Evolutionary conservation across 2,113 vertebrate species (phyloP).

Genomic region (Hiodon tergisus): DNA sequence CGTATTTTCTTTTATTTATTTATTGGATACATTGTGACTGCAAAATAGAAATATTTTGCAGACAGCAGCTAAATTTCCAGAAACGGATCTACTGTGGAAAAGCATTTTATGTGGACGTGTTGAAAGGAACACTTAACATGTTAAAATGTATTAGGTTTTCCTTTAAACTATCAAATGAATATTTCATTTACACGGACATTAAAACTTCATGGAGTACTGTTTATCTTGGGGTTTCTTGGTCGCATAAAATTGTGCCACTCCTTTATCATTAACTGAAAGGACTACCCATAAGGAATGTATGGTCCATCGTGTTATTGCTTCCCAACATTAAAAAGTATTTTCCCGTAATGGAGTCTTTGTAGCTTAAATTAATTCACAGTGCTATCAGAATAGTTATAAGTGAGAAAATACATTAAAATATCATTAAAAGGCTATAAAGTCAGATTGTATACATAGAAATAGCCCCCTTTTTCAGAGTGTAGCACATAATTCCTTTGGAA

Average conservation of each 20-base stretch:
- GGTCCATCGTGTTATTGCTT: conserved; percentile 22
- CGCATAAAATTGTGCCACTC: conserved; percentile 27
- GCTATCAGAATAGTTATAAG: conserved; percentile 23
- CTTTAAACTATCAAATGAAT: conserved; percentile 26
- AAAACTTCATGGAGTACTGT: conserved; percentile 31
- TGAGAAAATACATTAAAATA: conserved; percentile 31
- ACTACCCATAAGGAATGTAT: conserved; percentile 12
- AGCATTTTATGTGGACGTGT: background rate
- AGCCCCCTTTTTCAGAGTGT: conserved; percentile 1
- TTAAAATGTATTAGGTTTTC: conserved; percentile 28
- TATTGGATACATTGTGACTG: too few species aligned
- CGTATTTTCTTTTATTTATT: too few species aligned
- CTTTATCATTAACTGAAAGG: conserved; percentile 28
- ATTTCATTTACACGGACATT: conserved; percentile 24
- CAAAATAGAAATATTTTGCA: background rate
- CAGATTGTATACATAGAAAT: conserved; percentile 15
- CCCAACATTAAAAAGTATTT: conserved; percentile 26
- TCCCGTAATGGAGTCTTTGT: conserved; percentile 32
- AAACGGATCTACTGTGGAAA: background rate
- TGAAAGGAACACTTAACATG: background rate
- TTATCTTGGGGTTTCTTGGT: conserved; percentile 35
- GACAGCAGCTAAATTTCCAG: background rate
- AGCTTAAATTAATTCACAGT: conserved; percentile 27
- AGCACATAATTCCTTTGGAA: background rate
- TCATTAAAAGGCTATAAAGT: conserved; percentile 26